phyloP scores from a whole-genome alignment of 2,888 invertebrate genomes.

The Latheticus oryzae region DNA sequence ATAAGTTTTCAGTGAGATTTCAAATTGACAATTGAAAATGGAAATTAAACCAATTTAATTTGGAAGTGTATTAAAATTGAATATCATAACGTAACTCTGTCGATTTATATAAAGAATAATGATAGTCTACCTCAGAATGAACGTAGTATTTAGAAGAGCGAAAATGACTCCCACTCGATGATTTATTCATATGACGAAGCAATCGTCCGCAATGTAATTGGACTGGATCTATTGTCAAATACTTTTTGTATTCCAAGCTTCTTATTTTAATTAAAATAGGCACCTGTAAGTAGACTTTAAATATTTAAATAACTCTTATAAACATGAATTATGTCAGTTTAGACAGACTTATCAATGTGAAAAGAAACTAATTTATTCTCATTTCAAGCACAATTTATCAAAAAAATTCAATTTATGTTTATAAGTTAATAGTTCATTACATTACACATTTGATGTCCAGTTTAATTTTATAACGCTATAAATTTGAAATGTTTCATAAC shows the following conservation, averaged over 20 bases:
- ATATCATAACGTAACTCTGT: slow-evolving; percentile 30
- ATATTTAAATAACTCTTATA: slow-evolving; percentile 33
- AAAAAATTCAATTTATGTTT: too few relatives aligned
- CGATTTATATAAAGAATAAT: slow-evolving; percentile 36
- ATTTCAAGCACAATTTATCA: slow-evolving; percentile 1
- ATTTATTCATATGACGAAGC: slow-evolving; percentile 48
- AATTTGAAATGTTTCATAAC: too few relatives aligned
- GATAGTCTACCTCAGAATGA: slow-evolving; percentile 30
- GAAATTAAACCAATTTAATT: slow-evolving; percentile 43
- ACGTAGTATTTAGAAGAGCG: slow-evolving; percentile 38
- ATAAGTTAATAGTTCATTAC: too few relatives aligned
- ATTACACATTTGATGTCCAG: too few relatives aligned
- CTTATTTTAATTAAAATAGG: slow-evolving; percentile 33
- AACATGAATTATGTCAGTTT: slow-evolving; percentile 25
- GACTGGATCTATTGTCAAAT: slow-evolving; percentile 39
- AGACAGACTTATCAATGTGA: slow-evolving; percentile 3
- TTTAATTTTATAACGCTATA: slow-evolving; percentile 11
- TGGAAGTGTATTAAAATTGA: slow-evolving; percentile 38
- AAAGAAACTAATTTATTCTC: neutral
- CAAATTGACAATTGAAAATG: too few relatives aligned
- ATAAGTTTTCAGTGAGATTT: too few relatives aligned
- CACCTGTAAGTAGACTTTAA: slow-evolving; percentile 28
- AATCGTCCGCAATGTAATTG: slow-evolving; percentile 40
- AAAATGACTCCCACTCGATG: slow-evolving; percentile 44
- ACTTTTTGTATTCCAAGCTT: slow-evolving; percentile 33